phyloP scores from a whole-genome alignment of 2,113 vertebrate species.

The Apodemus sylvaticus region DNA sequence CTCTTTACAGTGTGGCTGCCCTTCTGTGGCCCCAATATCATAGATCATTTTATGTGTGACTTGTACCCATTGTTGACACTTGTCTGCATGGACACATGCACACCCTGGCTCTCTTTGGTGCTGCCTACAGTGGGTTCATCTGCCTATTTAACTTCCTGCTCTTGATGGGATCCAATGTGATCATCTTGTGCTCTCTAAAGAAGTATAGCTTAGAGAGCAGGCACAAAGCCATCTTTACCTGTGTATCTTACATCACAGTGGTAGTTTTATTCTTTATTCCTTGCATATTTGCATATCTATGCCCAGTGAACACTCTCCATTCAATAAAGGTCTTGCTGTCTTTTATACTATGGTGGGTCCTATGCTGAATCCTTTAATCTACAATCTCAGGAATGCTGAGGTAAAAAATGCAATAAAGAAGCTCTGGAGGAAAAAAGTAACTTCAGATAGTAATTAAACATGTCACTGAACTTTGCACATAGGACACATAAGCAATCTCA shows the following conservation, averaged over 20 bases:
- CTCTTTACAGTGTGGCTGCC: slow-evolving; percentile 52
- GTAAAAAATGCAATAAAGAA: slow-evolving; percentile 79
- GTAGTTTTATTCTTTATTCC: slow-evolving; percentile 61
- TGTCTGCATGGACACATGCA: slow-evolving; percentile 56
- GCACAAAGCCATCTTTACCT: slow-evolving; percentile 66
- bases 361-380: slow-evolving; percentile 81
- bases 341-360: slow-evolving; percentile 80
- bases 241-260: slow-evolving; percentile 63
- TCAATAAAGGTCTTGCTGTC: slow-evolving; percentile 68
- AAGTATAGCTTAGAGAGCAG: slow-evolving; percentile 30
- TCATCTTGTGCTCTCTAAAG: slow-evolving; percentile 68
- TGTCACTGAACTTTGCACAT: neutral
- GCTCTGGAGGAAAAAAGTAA: slow-evolving; percentile 41
- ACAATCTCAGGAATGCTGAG: slow-evolving; percentile 70
- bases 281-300: slow-evolving; percentile 71
- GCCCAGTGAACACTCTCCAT: slow-evolving; percentile 44
- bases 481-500: neutral
- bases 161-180: slow-evolving; percentile 58
- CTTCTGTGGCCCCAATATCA: slow-evolving; percentile 65
- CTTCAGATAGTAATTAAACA: neutral
- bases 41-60: slow-evolving; percentile 68
- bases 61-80: slow-evolving; percentile 63
- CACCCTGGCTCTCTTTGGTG: slow-evolving; percentile 57
- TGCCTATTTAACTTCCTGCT: slow-evolving; percentile 67
- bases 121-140: slow-evolving; percentile 69